Conservation (phyloP, 2,797 vertebrate species). For the Leptodactylus fallax region DNA sequence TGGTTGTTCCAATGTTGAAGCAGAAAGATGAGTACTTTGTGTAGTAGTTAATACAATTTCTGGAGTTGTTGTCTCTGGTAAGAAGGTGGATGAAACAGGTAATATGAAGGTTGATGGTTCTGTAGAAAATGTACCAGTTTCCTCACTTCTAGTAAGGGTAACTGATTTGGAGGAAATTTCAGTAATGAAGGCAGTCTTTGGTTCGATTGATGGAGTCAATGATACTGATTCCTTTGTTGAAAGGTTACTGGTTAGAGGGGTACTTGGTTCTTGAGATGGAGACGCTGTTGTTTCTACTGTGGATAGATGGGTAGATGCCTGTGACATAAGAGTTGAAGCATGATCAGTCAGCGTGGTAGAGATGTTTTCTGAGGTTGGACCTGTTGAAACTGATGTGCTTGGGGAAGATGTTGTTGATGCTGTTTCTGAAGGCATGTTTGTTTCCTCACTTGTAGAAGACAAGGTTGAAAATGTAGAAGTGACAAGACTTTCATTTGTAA, state of each 20-base stretch:
- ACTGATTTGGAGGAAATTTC: not conserved
- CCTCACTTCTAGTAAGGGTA: not conserved
- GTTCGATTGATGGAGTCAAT: not conserved
- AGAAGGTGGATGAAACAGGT: not conserved
- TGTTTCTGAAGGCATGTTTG: not conserved
- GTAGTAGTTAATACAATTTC: not conserved
- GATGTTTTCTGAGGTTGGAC: not conserved
- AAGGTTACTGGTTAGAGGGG: not conserved
- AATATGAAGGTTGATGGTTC: not conserved
- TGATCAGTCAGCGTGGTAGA: not conserved
- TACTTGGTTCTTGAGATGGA: not conserved
- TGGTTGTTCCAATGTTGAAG: not conserved
- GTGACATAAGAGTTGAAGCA: not conserved
- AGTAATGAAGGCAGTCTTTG: not conserved
- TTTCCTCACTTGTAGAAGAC: too few relatives aligned
- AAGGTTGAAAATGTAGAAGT: not conserved
- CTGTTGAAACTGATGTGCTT: not conserved
- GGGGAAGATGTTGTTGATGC: not conserved
- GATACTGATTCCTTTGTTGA: not conserved
- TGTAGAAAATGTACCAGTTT: not conserved
- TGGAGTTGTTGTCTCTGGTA: not conserved
- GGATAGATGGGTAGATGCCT: not conserved
- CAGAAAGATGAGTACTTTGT: not conserved
- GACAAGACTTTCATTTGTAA: not conserved
- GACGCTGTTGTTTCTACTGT: not conserved